Base-by-base conservation (phyloP, 2,888 invertebrate species). In the Zootermopsis nevadensis region DNA sequence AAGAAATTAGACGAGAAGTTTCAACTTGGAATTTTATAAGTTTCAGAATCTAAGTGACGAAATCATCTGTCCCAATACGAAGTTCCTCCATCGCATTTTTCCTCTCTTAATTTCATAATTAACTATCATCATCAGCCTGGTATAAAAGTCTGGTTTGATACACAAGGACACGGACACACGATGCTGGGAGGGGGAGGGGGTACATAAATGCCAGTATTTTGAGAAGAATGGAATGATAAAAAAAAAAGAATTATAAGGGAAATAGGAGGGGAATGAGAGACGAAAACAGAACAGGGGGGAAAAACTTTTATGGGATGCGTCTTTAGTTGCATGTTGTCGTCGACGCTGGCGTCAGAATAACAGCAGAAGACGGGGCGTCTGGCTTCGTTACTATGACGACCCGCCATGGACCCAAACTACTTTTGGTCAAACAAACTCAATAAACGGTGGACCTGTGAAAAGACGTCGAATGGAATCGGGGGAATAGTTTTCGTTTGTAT, bases 371-470 rank as follows among this genome's bases (percentile, higher is more conserved):
- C 10, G 33, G 33, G 72, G 76, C 42, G 76, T 76, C 42, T 76
- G 76, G n/a, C 60, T 27, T n/a, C 2, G 76, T 76, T 76, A 10
- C 76, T 48, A 76, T 76, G 76, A 76, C 76, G 48, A 76, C 76
- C 42, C 33, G 72, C 42, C 48, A 42, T 48, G 42, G 30, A 38
- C 30, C 38, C 38, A 42, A n/a, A 76, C 76, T 76, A 76, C 76
- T 76, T 76, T 76, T 60, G 60, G 80, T 60, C 80, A 80, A 80
- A 66, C 60, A 80, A 66, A 80, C 80, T 80, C 80, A 80, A 80
- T 66, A 80, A 80, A 80, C 35, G n/a, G 55, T 80, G 53, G 35
- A 66, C 66, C 27, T 30, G 80, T 15, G 80, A 60, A 10, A 60
- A 60, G 60, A 60, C 60, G 60, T 27, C n/a, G 60, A 27, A 8